Evolutionary conservation across 2,797 vertebrate species (phyloP), one percentile per base, ranked within the genome.

Genomic region (Acomys russatus): DNA sequence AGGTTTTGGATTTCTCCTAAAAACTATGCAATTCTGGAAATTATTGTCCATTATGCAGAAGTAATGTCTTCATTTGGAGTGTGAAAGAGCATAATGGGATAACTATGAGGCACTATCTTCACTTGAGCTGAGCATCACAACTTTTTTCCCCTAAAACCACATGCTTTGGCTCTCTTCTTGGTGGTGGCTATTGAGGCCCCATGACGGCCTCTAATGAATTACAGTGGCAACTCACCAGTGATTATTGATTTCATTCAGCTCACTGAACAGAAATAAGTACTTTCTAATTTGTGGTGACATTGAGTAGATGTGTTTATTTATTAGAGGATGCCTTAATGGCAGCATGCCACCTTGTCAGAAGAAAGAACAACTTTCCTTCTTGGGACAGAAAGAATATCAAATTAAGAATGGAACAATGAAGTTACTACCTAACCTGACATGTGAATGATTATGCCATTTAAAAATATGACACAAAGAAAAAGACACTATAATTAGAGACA

Each of bases 241-340:
- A 89, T 98, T 97, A 98, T 97, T 97, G 98, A 98, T 98, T 98
- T 96, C 93, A 96, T 96, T 91, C 90, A 28, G 92, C 79, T 98
- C 98, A 98, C 90, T 97, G 96, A 98, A 94, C 90, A 97, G 95
- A 97, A 98, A 97, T 97, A 97, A 97, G 94, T 95, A 97, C 95
- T 94, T 97, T 74, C 95, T 98, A 96, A 98, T 98, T 98, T 98
- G 95, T 97, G 98, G 95, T 98, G 96, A 95, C 96, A 96, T 63
- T 94, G 94, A 93, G 82, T 97, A 97, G 96, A 97, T 89, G 87
- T 97, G 95, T 98, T 98, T 98, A 96, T 98, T 98, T 98, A 94
- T 96, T 97, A 95, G 94, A 97, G 35, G 71, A 94, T 51, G 92
- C 92, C 95, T 68, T 80, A 88, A 80, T 90, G 85, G 88, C 83